Evolutionary conservation across 2,888 invertebrate genomes (phyloP), one percentile per base, ranked within the genome.

Genomic region (Macrosoma leucophasiata): DNA sequence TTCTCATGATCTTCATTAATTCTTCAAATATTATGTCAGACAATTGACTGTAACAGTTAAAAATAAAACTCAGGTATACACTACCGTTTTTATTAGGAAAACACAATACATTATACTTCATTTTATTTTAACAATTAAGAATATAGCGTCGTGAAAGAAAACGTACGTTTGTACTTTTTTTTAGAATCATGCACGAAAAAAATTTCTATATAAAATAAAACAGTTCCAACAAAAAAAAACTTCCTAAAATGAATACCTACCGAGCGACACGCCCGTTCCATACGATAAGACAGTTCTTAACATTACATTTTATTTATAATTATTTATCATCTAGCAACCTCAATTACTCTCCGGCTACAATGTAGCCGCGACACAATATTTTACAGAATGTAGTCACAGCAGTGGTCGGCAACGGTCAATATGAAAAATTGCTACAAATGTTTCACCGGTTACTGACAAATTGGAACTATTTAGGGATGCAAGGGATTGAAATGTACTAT

Each of bases 51-150:
- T n/a, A n/a, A n/a, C n/a, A n/a, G n/a, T n/a, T n/a, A 13, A 20
- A 58, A 76, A 68, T 69, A 39, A 78, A 75, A 77, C 55, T 14
- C 66, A 55, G 54, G 44, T 59, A 18, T 72, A 68, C 59, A 62
- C 77, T 78, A 78, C 75, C 62, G 63, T 46, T 59, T 79, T 75
- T 78, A 81, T 79, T 78, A 81, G 68, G 74, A 77, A 79, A 79
- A 81, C 78, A 77, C 78, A 76, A 72, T 79, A 73, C 77, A 73
- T 73, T 67, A 72, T 71, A 74, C 46, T 72, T 69, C 55, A 73
- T 73, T 70, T 66, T 69, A 74, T 70, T 65, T 57, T 73, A 78
- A 79, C 73, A 77, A 77, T 68, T 61, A 73, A 66, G 62, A 70
- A 69, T 62, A 66, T 55, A 65, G 62, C 63, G 62, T 64, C 65